Evolutionary conservation across 2,888 invertebrate genomes (phyloP).

Genomic region (Drosophila greeni): DNA sequence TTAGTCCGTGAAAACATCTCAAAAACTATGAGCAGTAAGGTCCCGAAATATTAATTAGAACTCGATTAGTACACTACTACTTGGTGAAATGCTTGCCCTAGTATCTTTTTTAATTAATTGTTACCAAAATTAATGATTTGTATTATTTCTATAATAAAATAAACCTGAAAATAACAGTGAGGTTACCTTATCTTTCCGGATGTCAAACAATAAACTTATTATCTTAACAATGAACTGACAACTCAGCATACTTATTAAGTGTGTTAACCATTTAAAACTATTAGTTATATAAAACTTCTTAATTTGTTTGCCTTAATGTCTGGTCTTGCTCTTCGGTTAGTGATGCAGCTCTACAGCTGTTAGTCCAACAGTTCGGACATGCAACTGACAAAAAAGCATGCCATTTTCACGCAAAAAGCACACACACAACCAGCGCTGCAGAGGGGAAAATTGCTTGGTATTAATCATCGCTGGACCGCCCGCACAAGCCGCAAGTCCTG

Average conservation of each 20-base stretch:
- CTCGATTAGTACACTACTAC: no score
- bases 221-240: background rate
- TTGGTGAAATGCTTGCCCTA: no score
- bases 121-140: no score
- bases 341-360: constrained; percentile 21
- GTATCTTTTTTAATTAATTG: no score
- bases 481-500: constrained; percentile 53
- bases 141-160: no score
- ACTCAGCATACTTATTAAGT: no score
- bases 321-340: background rate
- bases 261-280: background rate
- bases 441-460: constrained; percentile 58
- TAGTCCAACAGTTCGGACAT: constrained; percentile 43
- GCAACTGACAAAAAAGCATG: constrained; percentile 46
- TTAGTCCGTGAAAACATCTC: no score
- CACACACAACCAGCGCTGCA: constrained; percentile 11
- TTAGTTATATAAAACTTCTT: background rate
- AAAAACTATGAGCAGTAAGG: no score
- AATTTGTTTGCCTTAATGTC: background rate
- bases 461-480: constrained; percentile 62
- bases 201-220: background rate
- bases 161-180: no score
- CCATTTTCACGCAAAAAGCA: constrained; percentile 60
- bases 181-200: no score
- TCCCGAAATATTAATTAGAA: no score